Percentiles rank a stretch among this genome's conserved stretches.
Evolutionary conservation across 2,888 invertebrate species (phyloP).

Genomic region (Erpobdella octoculata): DNA sequence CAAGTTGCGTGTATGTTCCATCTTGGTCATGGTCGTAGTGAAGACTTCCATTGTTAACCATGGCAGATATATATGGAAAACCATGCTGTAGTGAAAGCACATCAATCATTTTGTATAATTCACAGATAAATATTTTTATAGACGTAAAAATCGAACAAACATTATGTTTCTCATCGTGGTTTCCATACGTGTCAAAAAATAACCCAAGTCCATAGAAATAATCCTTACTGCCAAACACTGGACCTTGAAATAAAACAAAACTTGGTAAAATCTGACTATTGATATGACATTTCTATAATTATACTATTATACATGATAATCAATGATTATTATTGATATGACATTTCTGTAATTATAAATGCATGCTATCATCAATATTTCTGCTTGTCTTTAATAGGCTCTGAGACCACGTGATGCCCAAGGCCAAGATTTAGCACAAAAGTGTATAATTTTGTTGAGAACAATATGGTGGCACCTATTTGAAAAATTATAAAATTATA

Average conservation of each 20-base stretch:
- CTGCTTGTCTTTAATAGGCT: too few relatives aligned
- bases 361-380: too few relatives aligned
- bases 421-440: too few relatives aligned
- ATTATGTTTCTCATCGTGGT: slow-evolving; percentile 80
- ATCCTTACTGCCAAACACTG: slow-evolving; percentile 90
- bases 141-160: not conserved
- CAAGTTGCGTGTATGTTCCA: slow-evolving; percentile 91
- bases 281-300: too few relatives aligned
- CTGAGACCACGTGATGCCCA: too few relatives aligned
- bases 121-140: not conserved
- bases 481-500: not conserved
- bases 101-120: not conserved
- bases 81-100: slow-evolving; percentile 66
- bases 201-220: slow-evolving; percentile 80
- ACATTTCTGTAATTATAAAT: too few relatives aligned
- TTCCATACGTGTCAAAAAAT: slow-evolving; percentile 94
- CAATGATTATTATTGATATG: too few relatives aligned
- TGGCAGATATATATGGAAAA: slow-evolving; percentile 94
- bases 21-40: slow-evolving; percentile 97
- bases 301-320: too few relatives aligned
- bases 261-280: too few relatives aligned
- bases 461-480: not conserved
- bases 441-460: too few relatives aligned
- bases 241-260: slow-evolving; percentile 57
- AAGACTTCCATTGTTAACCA: slow-evolving; percentile 90